phyloP scores from a whole-genome alignment of 2,797 vertebrate genomes.

The Phrynocephalus vlangalii region DNA sequence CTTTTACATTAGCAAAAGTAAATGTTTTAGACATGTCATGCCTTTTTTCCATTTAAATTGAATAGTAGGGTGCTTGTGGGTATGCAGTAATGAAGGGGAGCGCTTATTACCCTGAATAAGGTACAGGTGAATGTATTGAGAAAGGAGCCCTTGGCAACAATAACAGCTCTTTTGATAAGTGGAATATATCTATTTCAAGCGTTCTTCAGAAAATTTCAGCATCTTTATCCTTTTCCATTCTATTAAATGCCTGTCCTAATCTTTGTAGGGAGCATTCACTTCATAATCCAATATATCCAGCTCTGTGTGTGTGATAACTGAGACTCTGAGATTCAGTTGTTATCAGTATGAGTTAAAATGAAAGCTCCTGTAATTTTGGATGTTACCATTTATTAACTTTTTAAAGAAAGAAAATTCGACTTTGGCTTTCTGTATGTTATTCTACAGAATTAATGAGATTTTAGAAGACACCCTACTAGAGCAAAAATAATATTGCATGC shows the following conservation, averaged over 20 bases:
- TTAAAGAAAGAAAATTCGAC: background rate
- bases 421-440: background rate
- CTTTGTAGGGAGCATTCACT: slow-evolving; percentile 40
- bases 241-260: slow-evolving; percentile 54
- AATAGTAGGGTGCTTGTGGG: slow-evolving; percentile 74
- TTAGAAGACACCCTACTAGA: background rate
- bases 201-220: slow-evolving; percentile 72
- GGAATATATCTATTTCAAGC: slow-evolving; percentile 50
- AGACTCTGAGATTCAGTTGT: slow-evolving; percentile 43
- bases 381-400: background rate
- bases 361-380: slow-evolving; percentile 38
- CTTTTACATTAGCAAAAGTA: slow-evolving; percentile 85
- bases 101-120: slow-evolving; percentile 79
- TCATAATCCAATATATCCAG: slow-evolving; percentile 16
- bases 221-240: slow-evolving; percentile 56
- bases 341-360: slow-evolving; percentile 34
- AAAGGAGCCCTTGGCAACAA: slow-evolving; percentile 68
- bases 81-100: slow-evolving; percentile 73
- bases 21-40: slow-evolving; percentile 81
- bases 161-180: slow-evolving; percentile 75
- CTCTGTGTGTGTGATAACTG: slow-evolving; percentile 41
- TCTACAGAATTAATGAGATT: background rate
- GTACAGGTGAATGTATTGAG: slow-evolving; percentile 76
- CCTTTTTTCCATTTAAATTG: slow-evolving; percentile 77
- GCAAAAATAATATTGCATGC: background rate